Percentiles rank a stretch among this genome's conserved stretches.
These are phyloP conservation scores for Pocillopora meandrina DNA, from an alignment of 92 coral and sea anemone species.

Conservation along the genomic window DNA sequence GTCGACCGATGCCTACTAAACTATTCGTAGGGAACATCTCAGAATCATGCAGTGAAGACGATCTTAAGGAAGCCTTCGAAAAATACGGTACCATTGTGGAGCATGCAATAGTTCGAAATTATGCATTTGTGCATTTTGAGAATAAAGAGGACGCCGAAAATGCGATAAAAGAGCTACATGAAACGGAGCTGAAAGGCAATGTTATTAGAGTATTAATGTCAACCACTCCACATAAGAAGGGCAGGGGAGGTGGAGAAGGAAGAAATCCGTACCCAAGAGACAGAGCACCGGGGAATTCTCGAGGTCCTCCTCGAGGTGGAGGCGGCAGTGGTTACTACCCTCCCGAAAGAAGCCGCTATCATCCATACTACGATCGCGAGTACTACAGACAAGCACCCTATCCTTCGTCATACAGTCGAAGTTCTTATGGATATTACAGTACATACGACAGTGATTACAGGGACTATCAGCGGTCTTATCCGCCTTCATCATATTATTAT, in stretches of 20 bases:
- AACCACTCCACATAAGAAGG: conserved; percentile 69
- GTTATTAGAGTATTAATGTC: conserved; percentile 64
- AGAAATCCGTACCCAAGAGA: conserved; percentile 20
- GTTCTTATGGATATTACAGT: conserved; percentile 39
- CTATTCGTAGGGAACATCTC: conserved; percentile 65
- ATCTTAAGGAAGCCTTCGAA: conserved; percentile 59
- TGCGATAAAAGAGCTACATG: conserved; percentile 67
- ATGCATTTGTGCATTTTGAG: conserved; percentile 68
- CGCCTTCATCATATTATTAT: neutral
- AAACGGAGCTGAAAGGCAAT: conserved; percentile 62
- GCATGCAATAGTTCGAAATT: conserved; percentile 62
- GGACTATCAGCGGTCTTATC: conserved; percentile 3
- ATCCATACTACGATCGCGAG: conserved; percentile 40
- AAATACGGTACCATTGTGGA: conserved; percentile 63
- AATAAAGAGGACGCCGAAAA: conserved; percentile 71
- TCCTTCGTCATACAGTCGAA: conserved; percentile 29
- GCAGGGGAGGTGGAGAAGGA: conserved; percentile 38
- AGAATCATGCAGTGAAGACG: conserved; percentile 60
- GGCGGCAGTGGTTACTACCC: conserved; percentile 32
- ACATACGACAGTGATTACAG: conserved; percentile 40
- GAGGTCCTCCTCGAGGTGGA: conserved; percentile 19
- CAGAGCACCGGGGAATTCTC: conserved; percentile 22
- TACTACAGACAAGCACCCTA: conserved; percentile 26
- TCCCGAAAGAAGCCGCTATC: conserved; percentile 30
- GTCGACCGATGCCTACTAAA: conserved; percentile 64